A percentile compares a stretch with the other conserved stretches of the same genome.
Evolutionary conservation across 1,140 invertebrate species (phyloP).

Genomic region (Drosophila lowei): DNA sequence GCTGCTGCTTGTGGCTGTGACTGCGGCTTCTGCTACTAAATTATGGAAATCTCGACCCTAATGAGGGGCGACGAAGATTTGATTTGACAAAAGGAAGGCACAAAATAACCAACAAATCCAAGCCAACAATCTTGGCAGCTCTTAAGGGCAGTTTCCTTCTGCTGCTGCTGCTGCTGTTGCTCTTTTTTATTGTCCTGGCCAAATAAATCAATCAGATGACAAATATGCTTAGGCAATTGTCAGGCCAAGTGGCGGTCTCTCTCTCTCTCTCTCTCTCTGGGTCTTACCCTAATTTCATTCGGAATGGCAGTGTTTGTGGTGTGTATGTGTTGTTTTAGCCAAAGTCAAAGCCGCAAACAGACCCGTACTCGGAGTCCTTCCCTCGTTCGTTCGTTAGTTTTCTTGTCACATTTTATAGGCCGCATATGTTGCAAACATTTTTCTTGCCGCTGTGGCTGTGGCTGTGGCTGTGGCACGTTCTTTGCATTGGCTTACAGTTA

Average conservation of each 20-base stretch:
- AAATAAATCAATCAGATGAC: constrained; percentile 81
- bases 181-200: constrained; percentile 56
- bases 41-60: constrained; percentile 48
- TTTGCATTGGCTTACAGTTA: constrained; percentile 68
- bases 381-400: constrained; percentile 48
- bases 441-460: constrained; percentile 12
- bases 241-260: constrained; percentile 55
- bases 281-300: constrained; percentile 51
- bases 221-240: constrained; percentile 81
- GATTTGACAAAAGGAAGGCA: constrained; percentile 41
- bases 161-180: constrained; percentile 3
- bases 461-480: constrained; percentile 55
- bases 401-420: constrained; percentile 74
- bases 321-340: constrained; percentile 56
- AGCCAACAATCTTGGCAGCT: constrained; percentile 40
- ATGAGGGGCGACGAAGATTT: constrained; percentile 50
- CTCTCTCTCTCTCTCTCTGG: background rate
- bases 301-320: too few species aligned
- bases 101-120: constrained; percentile 28
- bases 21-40: constrained; percentile 9
- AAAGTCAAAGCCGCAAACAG: constrained; percentile 26
- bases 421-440: constrained; percentile 65
- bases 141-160: constrained; percentile 29
- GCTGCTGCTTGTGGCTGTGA: background rate
- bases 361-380: background rate